Conservation (phyloP, 2,113 vertebrate genomes). For the Setophaga kirtlandii region DNA sequence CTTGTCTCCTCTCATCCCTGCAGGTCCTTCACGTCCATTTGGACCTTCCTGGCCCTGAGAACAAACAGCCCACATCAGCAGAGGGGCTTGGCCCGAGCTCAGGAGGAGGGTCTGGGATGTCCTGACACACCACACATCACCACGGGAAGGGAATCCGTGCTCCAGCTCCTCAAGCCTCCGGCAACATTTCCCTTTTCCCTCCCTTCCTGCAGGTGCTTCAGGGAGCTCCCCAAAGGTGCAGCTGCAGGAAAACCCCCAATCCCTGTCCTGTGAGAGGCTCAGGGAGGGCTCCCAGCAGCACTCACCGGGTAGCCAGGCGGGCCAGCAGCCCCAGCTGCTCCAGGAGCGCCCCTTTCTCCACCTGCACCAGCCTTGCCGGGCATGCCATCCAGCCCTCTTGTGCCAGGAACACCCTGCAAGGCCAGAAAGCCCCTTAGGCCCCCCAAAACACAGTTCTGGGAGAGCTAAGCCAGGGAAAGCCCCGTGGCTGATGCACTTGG, state of each 20-base stretch:
- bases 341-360: slow-evolving; percentile 75
- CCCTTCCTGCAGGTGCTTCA: background rate
- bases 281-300: background rate
- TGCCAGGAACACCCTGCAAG: slow-evolving; percentile 79
- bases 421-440: background rate
- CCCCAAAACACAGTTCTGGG: background rate
- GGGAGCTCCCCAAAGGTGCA: background rate
- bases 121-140: background rate
- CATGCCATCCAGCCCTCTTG: slow-evolving; percentile 67
- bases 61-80: background rate
- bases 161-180: background rate
- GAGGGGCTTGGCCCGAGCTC: accelerated
- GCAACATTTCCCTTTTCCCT: background rate
- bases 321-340: slow-evolving; percentile 73
- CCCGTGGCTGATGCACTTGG: accelerated
- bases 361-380: slow-evolving; percentile 77
- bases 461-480: background rate
- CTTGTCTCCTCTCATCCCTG: slow-evolving; percentile 81
- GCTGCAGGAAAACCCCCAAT: background rate
- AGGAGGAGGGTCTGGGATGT: background rate
- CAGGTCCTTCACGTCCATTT: slow-evolving; percentile 69
- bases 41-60: slow-evolving; percentile 77
- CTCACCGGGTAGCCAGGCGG: slow-evolving; percentile 81
- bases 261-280: background rate
- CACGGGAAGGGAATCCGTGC: accelerated